Percentiles rank a stretch among this genome's conserved stretches.
Conservation (phyloP, 2,888 invertebrate species). For the Orchesella flavescens region DNA sequence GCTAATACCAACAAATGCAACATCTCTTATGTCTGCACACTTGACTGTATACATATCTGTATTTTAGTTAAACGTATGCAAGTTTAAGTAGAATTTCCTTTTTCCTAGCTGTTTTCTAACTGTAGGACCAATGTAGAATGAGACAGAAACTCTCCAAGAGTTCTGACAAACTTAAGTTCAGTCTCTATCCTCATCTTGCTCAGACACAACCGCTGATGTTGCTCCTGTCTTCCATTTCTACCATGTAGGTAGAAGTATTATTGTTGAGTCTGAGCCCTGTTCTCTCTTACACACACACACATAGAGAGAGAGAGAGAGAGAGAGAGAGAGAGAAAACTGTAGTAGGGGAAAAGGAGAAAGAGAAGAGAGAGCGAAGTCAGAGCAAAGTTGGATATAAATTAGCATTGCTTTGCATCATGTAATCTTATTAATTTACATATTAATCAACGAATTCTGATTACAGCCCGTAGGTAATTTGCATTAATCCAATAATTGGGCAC, state of each 20-base stretch:
- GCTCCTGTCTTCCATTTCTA: slow-evolving; percentile 24
- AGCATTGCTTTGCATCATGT: slow-evolving; percentile 73
- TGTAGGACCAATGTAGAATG: not conserved
- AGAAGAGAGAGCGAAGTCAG: slow-evolving; percentile 49
- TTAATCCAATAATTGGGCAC: slow-evolving; percentile 73
- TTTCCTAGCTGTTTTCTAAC: not conserved
- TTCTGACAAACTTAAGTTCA: slow-evolving; percentile 51
- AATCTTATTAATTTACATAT: slow-evolving; percentile 73
- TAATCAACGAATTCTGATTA: slow-evolving; percentile 73
- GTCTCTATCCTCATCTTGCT: slow-evolving; percentile 55
- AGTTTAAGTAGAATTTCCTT: slow-evolving; percentile 41
- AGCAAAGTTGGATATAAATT: slow-evolving; percentile 72
- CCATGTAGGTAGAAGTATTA: slow-evolving; percentile 38
- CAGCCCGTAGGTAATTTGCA: slow-evolving; percentile 72
- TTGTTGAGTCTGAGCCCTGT: slow-evolving; percentile 4
- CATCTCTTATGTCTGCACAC: not conserved
- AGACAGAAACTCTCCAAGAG: slow-evolving; percentile 34
- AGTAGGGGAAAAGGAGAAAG: slow-evolving; percentile 32
- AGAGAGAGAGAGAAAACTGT: slow-evolving; percentile 35
- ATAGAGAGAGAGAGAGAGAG: slow-evolving; percentile 38
- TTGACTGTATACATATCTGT: not conserved
- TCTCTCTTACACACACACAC: slow-evolving; percentile 1
- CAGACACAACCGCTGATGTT: slow-evolving; percentile 51
- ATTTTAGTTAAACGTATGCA: slow-evolving; percentile 7
- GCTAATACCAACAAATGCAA: slow-evolving; percentile 27